Evolutionary conservation across 2,888 invertebrate species (phyloP), one percentile per base, ranked within the genome.

Genomic region (Andrena fulva): DNA sequence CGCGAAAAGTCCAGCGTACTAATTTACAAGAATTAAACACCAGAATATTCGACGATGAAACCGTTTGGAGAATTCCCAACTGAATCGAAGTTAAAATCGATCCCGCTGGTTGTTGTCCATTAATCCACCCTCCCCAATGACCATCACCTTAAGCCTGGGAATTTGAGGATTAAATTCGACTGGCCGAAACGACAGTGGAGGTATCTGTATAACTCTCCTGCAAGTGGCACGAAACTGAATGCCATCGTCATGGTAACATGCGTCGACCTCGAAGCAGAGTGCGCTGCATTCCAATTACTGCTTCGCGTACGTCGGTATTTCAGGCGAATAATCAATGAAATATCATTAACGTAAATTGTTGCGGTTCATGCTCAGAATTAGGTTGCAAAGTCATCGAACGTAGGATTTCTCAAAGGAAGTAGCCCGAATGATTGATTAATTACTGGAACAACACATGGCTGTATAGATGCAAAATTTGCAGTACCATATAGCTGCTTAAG

Each of bases 301-400:
- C 24, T 56, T 59, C 7, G n/a, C 27, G 0, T 16, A 16, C 31
- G 73, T 74, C 59, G 73, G 73, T 74, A 74, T n/a, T 48, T 24
- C 73, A 66, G 73, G 27, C 3, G 0, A 0, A 3, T 0, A 29
- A 48, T 56, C 56, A 29, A 29, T 62, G 6, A 52, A 29, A 52
- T 6, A 16, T 27, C 20, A 8, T 62, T 50, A 5, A 24, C 1
- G n/a, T 10, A 2, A 29, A 54, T 12, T 24, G 16, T 33, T 1
- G 1, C 12, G 5, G 16, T 7, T 60, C 42, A 0, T 16, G 54
- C 0, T 1, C 3, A 7, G 6, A 10, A 2, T 2, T 10, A 48
- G 27, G 20, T 4, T 10, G 12, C 27, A 48, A 31, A 20, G 12
- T 24, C 2, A 8, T 12, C 31, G 6, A 27, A 0, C 8, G 7